phyloP scores from a whole-genome alignment of 1,140 invertebrate genomes.

The Druon quercuslanigerum region DNA sequence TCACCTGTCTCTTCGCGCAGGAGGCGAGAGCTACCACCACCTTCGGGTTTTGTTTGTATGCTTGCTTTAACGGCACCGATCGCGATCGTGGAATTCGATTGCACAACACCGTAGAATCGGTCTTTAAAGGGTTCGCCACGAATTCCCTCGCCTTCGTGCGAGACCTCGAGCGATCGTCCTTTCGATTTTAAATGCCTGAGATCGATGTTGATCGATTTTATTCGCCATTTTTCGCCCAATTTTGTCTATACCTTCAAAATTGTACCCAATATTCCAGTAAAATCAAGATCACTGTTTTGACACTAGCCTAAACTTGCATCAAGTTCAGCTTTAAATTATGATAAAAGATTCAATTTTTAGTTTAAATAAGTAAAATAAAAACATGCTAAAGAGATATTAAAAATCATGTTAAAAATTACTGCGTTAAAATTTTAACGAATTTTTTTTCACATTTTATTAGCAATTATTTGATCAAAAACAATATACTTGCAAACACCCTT shows the following conservation, averaged over 20 bases:
- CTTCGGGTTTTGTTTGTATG: slow-evolving; percentile 23
- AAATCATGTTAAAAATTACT: too few relatives aligned
- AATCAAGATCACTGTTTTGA: too few relatives aligned
- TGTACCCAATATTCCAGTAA: neutral
- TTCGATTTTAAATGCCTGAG: slow-evolving; percentile 20
- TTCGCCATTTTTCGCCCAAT: neutral
- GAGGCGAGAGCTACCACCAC: slow-evolving; percentile 27
- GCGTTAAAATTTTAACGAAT: too few relatives aligned
- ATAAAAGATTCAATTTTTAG: too few relatives aligned
- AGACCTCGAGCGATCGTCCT: slow-evolving; percentile 22
- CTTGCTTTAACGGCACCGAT: slow-evolving; percentile 27
- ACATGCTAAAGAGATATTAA: too few relatives aligned
- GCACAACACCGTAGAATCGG: slow-evolving; percentile 29
- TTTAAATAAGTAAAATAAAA: too few relatives aligned
- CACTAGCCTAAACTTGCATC: too few relatives aligned
- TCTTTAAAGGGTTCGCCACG: slow-evolving; percentile 30
- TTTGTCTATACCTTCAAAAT: neutral
- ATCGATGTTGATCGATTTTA: neutral
- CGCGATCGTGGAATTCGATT: slow-evolving; percentile 29
- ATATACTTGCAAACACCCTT: too few relatives aligned
- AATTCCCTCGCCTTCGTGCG: slow-evolving; percentile 8
- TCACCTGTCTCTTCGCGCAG: slow-evolving; percentile 26
- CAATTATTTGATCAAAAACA: too few relatives aligned
- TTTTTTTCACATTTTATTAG: too few relatives aligned
- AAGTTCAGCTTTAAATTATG: too few relatives aligned